Base-by-base conservation (phyloP, 2,888 invertebrate genomes). In the Cantharis lateralis region DNA sequence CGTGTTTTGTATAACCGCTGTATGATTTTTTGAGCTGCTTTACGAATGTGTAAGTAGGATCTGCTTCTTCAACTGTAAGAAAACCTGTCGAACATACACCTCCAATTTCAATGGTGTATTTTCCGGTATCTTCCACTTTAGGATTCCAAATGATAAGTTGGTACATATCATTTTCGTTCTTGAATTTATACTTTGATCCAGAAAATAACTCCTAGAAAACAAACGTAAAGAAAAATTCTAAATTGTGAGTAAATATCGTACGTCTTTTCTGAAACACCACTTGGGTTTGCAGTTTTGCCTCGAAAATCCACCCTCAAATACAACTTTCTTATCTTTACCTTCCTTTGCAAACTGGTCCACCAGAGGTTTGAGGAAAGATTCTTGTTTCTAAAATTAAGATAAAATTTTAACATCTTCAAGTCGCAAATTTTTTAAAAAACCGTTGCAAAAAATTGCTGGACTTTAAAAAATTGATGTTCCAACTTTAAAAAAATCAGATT, bases 161-260 rank as follows among this genome's bases (percentile, higher is more conserved):
- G 88, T 99, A 98, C 0, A 94, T 92, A 85, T 98, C 97, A 84
- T 95, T 95, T 87, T 98, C 98, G 85, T 94, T 95, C 84, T 95
- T 95, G 89, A 99, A 96, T 89, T 99, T 98, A 88, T 96, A 99
- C 89, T 98, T 99, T 76, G 97, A 95, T 82, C 99, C 97, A 80
- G 95, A 93, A 90, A 99, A 99, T 71, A 98, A 91, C 91, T 99
- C 98, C 95, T 98, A n/a, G 1, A 86, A 20, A 85, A 1, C 13
- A n/a, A n/a, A 7, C n/a, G 7, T 48, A 2, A 63, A 62, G 9
- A 62, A 18, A 71, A 71, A 24, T 26, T 62, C 15, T n/a, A n/a
- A 62, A 71, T 62, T 70, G 2, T 20, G n/a, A 71, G 7, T 68
- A n/a, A 62, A 10, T 76, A 63, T 85, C 96, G 93, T 91, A 96